These are phyloP conservation scores for Urocolius indicus DNA, from an alignment of 2,113 vertebrate genomes.

Conservation along the genomic window DNA sequence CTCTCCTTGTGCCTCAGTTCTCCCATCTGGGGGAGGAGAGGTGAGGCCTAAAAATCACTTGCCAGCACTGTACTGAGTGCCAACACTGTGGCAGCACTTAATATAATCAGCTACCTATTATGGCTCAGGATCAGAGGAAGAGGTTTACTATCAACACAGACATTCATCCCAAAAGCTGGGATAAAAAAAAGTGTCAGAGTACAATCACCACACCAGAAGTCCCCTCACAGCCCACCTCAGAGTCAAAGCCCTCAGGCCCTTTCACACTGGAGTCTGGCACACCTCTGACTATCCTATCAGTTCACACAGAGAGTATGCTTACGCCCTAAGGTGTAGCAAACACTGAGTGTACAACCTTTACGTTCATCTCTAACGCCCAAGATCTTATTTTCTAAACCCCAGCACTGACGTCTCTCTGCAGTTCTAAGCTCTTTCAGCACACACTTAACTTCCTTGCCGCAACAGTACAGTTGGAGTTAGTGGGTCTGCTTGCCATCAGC, in stretches of 20 bases:
- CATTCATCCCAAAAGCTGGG: background rate
- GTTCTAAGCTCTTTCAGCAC: accelerated
- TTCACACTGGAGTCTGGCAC: background rate
- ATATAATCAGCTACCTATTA: background rate
- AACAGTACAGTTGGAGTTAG: too few relatives aligned
- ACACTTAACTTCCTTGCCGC: background rate
- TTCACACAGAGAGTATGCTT: accelerated
- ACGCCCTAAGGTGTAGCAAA: accelerated
- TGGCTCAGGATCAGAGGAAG: background rate
- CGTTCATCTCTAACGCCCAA: accelerated
- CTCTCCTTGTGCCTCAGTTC: background rate
- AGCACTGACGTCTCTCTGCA: background rate
- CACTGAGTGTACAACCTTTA: background rate
- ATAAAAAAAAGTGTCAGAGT: background rate
- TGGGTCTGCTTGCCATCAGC: background rate
- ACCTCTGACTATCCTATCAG: background rate
- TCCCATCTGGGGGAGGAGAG: conserved; percentile 13
- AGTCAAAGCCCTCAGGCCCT: background rate
- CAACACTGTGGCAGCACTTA: background rate
- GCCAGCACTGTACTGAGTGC: background rate
- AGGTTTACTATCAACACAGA: background rate
- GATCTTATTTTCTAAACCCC: background rate
- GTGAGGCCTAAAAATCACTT: conserved; percentile 11
- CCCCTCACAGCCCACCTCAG: background rate
- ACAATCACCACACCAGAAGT: background rate